These are phyloP conservation scores for Scolopax rusticola DNA, from an alignment of 2,797 vertebrate genomes.

Conservation along the genomic window DNA sequence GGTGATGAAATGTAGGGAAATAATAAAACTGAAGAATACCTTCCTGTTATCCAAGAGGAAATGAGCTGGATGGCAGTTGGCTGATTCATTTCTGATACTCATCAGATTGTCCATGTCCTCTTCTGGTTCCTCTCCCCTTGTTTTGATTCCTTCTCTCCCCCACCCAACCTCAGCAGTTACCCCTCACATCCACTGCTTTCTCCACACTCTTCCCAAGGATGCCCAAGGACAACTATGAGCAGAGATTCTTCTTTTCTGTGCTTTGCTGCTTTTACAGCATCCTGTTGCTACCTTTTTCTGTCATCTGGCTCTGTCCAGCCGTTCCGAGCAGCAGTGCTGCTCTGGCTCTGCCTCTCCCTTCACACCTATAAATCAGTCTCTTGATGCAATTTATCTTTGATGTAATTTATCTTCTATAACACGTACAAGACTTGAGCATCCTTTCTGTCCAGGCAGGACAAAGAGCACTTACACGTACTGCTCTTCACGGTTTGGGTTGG, in stretches of 20 bases:
- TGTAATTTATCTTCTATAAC: neutral
- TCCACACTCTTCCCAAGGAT: neutral
- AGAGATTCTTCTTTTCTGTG: neutral
- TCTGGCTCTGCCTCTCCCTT: neutral
- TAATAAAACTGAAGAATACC: neutral
- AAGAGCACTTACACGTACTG: neutral
- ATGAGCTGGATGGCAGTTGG: neutral
- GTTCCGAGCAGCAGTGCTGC: neutral
- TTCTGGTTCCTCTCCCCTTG: neutral
- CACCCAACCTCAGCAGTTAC: fast-evolving
- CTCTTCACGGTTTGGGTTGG: neutral
- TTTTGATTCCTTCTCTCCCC: neutral
- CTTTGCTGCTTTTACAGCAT: neutral
- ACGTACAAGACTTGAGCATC: neutral
- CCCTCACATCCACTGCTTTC: neutral
- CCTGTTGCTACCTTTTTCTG: neutral
- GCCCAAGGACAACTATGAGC: neutral
- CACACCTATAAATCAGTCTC: neutral
- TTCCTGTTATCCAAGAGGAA: neutral
- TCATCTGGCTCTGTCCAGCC: neutral
- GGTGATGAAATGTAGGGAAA: neutral
- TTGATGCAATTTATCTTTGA: neutral
- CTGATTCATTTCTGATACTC: neutral
- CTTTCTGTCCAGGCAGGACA: neutral
- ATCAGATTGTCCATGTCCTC: neutral